A percentile compares a stretch with the other conserved stretches of the same genome.
phyloP scores from a whole-genome alignment of 2,113 vertebrate genomes.

The Neodontobutis hainanensis region DNA sequence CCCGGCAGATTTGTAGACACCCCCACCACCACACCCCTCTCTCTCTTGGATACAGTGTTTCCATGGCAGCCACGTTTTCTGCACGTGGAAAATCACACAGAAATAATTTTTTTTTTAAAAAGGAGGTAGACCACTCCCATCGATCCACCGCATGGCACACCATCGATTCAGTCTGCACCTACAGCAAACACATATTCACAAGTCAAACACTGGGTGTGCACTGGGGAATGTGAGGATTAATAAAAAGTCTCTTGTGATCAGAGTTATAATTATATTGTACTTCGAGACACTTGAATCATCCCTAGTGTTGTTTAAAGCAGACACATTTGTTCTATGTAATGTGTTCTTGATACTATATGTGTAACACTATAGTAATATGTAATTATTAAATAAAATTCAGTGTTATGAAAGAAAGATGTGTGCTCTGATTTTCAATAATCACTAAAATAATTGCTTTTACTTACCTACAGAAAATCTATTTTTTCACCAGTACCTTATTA shows the following conservation, averaged over 20 bases:
- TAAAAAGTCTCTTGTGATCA: not conserved
- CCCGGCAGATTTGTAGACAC: constrained; percentile 55
- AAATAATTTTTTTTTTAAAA: not conserved
- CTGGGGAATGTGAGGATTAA: constrained; percentile 1
- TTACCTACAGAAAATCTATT: too few species aligned
- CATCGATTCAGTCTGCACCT: constrained; percentile 60
- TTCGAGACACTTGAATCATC: not conserved
- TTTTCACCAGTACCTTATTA: too few species aligned
- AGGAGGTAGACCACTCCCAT: constrained; percentile 66
- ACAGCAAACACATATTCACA: constrained; percentile 35
- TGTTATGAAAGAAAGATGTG: too few species aligned
- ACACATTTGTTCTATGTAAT: not conserved
- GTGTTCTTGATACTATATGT: too few species aligned
- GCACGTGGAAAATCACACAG: constrained; percentile 65
- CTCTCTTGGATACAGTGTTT: constrained; percentile 74
- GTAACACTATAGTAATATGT: too few species aligned
- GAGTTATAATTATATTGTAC: not conserved
- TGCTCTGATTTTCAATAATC: too few species aligned
- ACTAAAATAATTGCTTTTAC: too few species aligned
- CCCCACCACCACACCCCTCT: constrained; percentile 11
- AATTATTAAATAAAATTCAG: too few species aligned
- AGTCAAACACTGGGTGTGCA: constrained; percentile 36
- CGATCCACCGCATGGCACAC: constrained; percentile 37
- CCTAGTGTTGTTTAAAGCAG: not conserved
- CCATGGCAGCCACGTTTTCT: constrained; percentile 77